These are phyloP conservation scores for Rhagoletis zephyria DNA, from an alignment of 1,140 invertebrate genomes.

Conservation along the genomic window DNA sequence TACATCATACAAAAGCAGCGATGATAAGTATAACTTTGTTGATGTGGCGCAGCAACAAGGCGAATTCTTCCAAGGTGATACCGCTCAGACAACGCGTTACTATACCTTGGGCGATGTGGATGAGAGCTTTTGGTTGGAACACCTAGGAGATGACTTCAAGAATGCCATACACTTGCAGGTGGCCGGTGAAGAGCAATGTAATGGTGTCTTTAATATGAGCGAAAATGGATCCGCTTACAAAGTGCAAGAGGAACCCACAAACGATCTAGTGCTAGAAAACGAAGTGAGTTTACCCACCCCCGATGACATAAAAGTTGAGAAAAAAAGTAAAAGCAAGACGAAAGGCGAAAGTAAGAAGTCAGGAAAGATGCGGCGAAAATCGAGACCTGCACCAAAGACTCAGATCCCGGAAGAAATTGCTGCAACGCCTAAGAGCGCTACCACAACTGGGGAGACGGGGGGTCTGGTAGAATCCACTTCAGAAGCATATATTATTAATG, in stretches of 20 bases:
- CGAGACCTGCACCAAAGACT: not conserved
- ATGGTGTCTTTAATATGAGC: conserved; percentile 28
- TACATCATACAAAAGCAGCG: not conserved
- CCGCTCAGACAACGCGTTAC: conserved; percentile 66
- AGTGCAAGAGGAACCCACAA: not conserved
- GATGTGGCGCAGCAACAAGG: conserved; percentile 51
- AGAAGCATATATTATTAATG: too few relatives aligned
- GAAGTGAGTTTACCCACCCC: not conserved
- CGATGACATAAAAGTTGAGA: not conserved
- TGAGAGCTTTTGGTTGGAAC: conserved; percentile 68
- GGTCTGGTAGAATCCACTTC: not conserved
- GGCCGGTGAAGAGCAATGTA: conserved; percentile 63
- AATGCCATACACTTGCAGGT: conserved; percentile 69
- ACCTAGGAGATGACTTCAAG: conserved; percentile 68
- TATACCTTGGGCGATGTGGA: conserved; percentile 67
- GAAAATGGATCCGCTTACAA: conserved; percentile 40
- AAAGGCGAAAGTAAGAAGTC: not conserved
- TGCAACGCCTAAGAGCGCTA: not conserved
- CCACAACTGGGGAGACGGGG: not conserved
- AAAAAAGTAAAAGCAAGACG: not conserved
- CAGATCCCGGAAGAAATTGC: not conserved
- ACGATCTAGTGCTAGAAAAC: not conserved
- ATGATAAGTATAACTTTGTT: conserved; percentile 46
- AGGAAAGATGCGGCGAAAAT: not conserved
- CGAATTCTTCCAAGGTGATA: conserved; percentile 39